Percentiles rank a stretch among this genome's conserved stretches.
These are phyloP conservation scores for Temnothorax rugatulus DNA, from an alignment of 2,888 invertebrate genomes.

Conservation along the genomic window DNA sequence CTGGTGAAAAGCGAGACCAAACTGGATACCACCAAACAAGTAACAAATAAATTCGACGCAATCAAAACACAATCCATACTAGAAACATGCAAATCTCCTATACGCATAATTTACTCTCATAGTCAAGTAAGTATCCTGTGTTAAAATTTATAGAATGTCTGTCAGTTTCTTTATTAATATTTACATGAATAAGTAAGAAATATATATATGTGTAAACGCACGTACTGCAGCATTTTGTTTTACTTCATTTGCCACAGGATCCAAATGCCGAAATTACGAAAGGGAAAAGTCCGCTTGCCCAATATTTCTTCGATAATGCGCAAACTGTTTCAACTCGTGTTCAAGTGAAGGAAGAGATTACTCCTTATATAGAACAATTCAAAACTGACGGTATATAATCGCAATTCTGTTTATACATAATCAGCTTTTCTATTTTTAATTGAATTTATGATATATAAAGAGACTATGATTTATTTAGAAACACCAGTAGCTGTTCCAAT, in stretches of 20 bases:
- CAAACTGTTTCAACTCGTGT: constrained; percentile 31
- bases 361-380: constrained; percentile 73
- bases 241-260: constrained; percentile 14
- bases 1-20: constrained; percentile 58
- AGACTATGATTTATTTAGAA: constrained; percentile 54
- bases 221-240: neutral
- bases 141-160: neutral
- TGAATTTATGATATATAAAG: neutral
- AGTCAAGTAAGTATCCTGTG: constrained; percentile 53
- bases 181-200: neutral
- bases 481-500: constrained; percentile 74
- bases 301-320: constrained; percentile 51
- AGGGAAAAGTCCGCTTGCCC: constrained; percentile 24
- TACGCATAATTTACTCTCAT: constrained; percentile 37
- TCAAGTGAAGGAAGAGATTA: constrained; percentile 58
- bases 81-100: constrained; percentile 49
- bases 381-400: constrained; percentile 75
- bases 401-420: neutral
- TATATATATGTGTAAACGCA: neutral
- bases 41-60: neutral
- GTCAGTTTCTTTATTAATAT: neutral
- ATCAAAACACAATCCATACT: neutral
- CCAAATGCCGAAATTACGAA: constrained; percentile 47
- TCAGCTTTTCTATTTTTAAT: neutral
- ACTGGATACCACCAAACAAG: constrained; percentile 44